Percentiles rank a stretch among this genome's conserved stretches.
Evolutionary conservation across 2,113 vertebrate species (phyloP).

Genomic region (Stegastes partitus): DNA sequence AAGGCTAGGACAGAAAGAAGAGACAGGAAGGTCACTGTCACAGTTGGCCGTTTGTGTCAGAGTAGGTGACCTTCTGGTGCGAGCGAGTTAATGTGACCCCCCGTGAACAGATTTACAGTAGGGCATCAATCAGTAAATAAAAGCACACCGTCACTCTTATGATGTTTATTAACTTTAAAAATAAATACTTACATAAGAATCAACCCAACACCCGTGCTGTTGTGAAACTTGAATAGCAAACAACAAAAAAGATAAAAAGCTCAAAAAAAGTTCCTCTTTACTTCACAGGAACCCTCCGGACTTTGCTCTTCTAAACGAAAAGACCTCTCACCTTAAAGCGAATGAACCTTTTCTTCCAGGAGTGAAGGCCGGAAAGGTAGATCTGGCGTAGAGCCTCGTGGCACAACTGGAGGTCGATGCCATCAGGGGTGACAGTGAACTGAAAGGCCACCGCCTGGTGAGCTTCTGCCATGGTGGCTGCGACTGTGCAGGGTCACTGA

Average conservation of each 20-base stretch:
- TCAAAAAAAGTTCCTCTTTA: not conserved
- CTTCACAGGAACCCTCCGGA: not conserved
- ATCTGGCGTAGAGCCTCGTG: slow-evolving; percentile 94
- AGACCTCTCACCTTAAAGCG: slow-evolving; percentile 90
- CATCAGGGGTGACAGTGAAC: slow-evolving; percentile 94
- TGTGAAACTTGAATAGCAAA: not conserved
- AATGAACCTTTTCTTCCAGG: slow-evolving; percentile 97
- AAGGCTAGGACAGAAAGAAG: slow-evolving; percentile 51
- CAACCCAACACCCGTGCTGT: not conserved
- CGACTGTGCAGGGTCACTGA: slow-evolving; percentile 60
- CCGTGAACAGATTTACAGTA: slow-evolving; percentile 1
- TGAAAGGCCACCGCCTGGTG: slow-evolving; percentile 98
- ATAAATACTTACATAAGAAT: not conserved
- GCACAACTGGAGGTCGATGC: slow-evolving; percentile 93
- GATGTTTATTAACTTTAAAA: not conserved
- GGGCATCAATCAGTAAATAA: not conserved
- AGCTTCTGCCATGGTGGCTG: slow-evolving; percentile 92
- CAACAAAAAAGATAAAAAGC: not conserved
- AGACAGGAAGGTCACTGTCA: slow-evolving; percentile 42
- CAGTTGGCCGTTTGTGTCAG: slow-evolving; percentile 8
- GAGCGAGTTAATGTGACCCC: not conserved
- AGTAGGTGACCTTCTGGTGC: slow-evolving; percentile 19
- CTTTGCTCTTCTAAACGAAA: not conserved
- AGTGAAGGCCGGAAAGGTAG: slow-evolving; percentile 93
- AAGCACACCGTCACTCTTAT: not conserved